Evolutionary conservation across 30 jellyfish, hydroid and myxozoan genomes (phyloP), one percentile per base, ranked within the genome.

Genomic region (Sanderia malayensis): DNA sequence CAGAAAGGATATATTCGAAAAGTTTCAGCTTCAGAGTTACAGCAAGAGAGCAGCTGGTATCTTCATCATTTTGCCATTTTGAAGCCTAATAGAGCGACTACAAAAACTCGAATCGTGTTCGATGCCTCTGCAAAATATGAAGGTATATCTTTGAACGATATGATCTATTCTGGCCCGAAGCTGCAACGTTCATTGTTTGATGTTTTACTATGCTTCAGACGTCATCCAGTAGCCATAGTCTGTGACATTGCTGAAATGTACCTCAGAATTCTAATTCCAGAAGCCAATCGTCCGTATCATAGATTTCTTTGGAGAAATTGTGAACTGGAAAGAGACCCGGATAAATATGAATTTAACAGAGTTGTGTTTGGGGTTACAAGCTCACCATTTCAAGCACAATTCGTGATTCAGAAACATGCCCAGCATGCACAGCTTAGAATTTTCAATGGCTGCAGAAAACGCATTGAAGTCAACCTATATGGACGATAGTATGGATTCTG

Each of bases 201-300:
- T 37, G 52, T 37, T 37, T 37, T 37, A 13, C 52, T 37, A 37
- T 59, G 95, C 18, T 83, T 83, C 49, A 20, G 85, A 73, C 1
- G 67, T 1, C 64, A 58, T 55, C 93, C 95, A 3, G 93, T 83
- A 30, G 91, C 80, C 26, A 30, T 65, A 19, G 81, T 83, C 31
- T 61, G 87, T 64, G 95, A 83, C 57, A 57, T 74, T 52, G 89
- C 92, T 0, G 77, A 74, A 59, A 83, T 74, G 92, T 83, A 61
- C 46, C 71, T 73, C 25, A 80, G 66, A 46, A 83, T 74, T 20
- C 34, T 17, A 17, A 20, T 71, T 20, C 15, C 61, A 11, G 46
- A 58, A 32, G 57, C 22, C 20, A 76, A 82, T 31, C 60, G 94
- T 24, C 49, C 27, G 23, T 72, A 4, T 72, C 84, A 71, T 32